Percentiles rank a stretch among this genome's conserved stretches.
Evolutionary conservation across 2,888 invertebrate species (phyloP).

Genomic region (Lasioglossum villosulum): DNA sequence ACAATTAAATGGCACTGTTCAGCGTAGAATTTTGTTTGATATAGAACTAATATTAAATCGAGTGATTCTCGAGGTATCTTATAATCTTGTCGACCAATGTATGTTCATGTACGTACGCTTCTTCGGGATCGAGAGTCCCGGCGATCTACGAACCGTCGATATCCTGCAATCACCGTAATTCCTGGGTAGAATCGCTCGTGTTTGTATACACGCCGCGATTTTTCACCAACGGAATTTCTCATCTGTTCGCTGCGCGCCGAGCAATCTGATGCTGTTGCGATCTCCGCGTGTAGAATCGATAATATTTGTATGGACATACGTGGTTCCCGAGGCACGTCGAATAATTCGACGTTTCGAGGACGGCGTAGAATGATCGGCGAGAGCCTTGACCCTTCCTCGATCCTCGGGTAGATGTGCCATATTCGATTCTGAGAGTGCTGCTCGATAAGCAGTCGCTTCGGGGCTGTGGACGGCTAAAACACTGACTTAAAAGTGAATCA

Average conservation of each 20-base stretch:
- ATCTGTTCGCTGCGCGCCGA: background rate
- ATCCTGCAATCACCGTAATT: conserved; percentile 14
- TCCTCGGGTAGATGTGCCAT: background rate
- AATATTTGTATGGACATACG: background rate
- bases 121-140: background rate
- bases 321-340: background rate
- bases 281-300: background rate
- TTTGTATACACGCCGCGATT: conserved; percentile 14
- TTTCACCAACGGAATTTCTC: background rate
- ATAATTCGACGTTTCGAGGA: background rate
- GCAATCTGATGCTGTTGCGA: background rate
- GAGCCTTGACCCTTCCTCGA: background rate
- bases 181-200: background rate
- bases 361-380: background rate
- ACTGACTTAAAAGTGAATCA: background rate
- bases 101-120: background rate
- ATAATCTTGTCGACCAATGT: background rate
- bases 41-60: background rate
- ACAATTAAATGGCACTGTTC: background rate
- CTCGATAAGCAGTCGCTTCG: background rate
- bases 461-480: background rate
- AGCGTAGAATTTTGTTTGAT: background rate
- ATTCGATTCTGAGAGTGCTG: background rate
- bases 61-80: background rate
- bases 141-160: conserved; percentile 9